These are phyloP conservation scores for Falcunculus frontatus DNA, from an alignment of 2,113 vertebrate genomes.

Conservation along the genomic window DNA sequence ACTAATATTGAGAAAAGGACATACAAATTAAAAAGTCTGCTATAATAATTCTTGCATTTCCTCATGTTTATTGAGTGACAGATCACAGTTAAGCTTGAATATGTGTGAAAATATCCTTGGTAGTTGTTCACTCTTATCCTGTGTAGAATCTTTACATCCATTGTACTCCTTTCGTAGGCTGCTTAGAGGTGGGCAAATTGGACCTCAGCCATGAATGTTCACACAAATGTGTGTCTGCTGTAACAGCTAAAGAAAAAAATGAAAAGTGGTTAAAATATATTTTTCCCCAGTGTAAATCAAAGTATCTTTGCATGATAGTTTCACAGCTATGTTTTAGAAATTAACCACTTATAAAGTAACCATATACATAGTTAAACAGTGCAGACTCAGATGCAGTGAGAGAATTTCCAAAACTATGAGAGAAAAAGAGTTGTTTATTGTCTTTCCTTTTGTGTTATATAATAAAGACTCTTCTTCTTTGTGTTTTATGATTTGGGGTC, in stretches of 20 bases:
- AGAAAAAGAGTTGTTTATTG: neutral
- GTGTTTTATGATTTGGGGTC: neutral
- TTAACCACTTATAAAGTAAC: neutral
- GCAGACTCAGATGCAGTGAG: neutral
- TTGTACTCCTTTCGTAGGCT: neutral
- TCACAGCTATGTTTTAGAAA: neutral
- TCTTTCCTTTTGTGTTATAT: neutral
- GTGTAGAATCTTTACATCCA: neutral
- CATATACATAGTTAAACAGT: neutral
- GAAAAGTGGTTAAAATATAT: neutral
- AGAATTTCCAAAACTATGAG: neutral
- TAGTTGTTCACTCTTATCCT: neutral
- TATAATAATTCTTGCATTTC: neutral
- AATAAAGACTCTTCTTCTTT: neutral
- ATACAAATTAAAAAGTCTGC: neutral
- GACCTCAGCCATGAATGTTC: neutral
- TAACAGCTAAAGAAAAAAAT: neutral
- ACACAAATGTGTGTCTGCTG: neutral
- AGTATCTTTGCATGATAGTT: neutral
- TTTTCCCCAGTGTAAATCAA: neutral
- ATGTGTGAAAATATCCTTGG: neutral
- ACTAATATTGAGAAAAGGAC: neutral
- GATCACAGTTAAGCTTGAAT: neutral
- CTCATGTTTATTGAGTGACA: neutral
- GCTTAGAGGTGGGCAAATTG: neutral